These are phyloP conservation scores for Tachycineta bicolor DNA, from an alignment of 2,113 vertebrate genomes.

Conservation along the genomic window DNA sequence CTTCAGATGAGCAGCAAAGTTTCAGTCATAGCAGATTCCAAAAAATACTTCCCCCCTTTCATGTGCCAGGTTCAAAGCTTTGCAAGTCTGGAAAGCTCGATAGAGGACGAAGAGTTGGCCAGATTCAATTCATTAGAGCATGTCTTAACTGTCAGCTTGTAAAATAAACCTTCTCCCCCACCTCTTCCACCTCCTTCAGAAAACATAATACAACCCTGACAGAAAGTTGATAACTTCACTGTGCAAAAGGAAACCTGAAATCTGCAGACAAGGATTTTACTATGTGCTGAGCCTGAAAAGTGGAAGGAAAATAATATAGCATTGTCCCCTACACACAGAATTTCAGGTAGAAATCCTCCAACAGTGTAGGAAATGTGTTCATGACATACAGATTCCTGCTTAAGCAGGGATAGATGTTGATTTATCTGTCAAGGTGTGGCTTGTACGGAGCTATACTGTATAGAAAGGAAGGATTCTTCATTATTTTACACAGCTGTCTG, in stretches of 20 bases:
- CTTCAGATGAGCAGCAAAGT: conserved; percentile 71
- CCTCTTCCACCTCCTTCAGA: conserved; percentile 24
- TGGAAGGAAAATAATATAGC: conserved; percentile 7
- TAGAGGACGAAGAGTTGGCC: conserved; percentile 61
- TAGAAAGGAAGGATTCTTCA: not conserved
- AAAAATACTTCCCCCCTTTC: conserved; percentile 78
- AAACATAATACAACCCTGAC: not conserved
- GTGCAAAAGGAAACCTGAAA: conserved; percentile 11
- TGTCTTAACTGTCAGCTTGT: conserved; percentile 45
- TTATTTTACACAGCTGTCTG: not conserved
- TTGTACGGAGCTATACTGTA: not conserved
- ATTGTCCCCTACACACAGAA: not conserved
- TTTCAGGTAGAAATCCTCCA: not conserved
- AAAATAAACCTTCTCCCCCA: conserved; percentile 30
- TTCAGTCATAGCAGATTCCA: conserved; percentile 74
- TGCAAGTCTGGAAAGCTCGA: conserved; percentile 77
- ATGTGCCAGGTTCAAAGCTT: conserved; percentile 79
- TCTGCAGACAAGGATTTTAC: conserved; percentile 43
- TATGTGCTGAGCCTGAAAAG: conserved; percentile 4
- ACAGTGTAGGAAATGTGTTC: conserved; percentile 19
- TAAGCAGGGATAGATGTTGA: rapidly evolving
- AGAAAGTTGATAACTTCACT: conserved; percentile 61
- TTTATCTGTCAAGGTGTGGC: not conserved
- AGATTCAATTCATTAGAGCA: conserved; percentile 66
- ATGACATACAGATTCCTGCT: not conserved